Conservation (phyloP, 1,140 invertebrate genomes). For the Zelostemma sp. region DNA sequence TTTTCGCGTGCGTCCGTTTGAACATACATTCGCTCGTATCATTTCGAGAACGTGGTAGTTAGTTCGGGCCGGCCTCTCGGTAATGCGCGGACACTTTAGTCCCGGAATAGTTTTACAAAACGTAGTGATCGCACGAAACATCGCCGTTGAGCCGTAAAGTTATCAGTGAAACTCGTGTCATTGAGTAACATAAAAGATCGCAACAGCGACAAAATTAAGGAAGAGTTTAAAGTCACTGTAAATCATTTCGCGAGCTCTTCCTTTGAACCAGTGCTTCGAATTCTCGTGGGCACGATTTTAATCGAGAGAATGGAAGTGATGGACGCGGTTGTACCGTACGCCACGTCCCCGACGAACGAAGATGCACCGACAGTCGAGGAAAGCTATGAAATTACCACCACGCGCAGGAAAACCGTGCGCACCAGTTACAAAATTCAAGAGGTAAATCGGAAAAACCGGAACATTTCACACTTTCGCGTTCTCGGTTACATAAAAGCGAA, state of each 20-base stretch:
- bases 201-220: conserved; percentile 1
- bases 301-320: conserved; percentile 57
- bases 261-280: conserved; percentile 17
- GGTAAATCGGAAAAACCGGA: conserved; percentile 65
- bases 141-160: background rate
- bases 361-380: conserved; percentile 60
- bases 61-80: conserved; percentile 60
- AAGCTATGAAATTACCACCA: conserved; percentile 72
- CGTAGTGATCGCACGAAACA: conserved; percentile 21
- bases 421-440: conserved; percentile 77
- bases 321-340: conserved; percentile 56
- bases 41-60: conserved; percentile 55
- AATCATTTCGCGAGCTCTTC: background rate
- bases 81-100: conserved; percentile 46
- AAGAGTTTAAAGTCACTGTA: conserved; percentile 1
- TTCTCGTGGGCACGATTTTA: conserved; percentile 13
- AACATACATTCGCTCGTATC: conserved; percentile 51
- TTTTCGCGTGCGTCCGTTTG: conserved; percentile 60
- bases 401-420: conserved; percentile 74
- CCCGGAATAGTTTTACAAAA: conserved; percentile 43
- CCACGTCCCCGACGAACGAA: conserved; percentile 51
- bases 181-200: conserved; percentile 8
- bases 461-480: too few species aligned
- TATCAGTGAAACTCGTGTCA: conserved; percentile 16
- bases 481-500: too few species aligned